These are phyloP conservation scores for Chelonus formosanus DNA, from an alignment of 2,888 invertebrate genomes.

Conservation along the genomic window DNA sequence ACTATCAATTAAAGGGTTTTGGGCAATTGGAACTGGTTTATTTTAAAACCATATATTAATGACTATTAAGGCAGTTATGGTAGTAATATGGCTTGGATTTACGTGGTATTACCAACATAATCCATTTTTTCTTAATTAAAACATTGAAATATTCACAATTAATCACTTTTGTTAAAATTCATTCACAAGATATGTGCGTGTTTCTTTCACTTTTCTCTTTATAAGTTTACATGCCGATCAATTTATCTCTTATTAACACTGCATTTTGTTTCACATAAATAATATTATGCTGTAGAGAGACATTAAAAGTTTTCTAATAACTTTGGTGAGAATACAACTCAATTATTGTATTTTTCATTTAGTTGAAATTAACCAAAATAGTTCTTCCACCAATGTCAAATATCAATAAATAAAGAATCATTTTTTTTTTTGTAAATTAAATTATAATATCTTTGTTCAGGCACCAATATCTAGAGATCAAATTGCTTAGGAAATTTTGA, in stretches of 20 bases:
- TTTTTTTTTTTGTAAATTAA: too few species aligned
- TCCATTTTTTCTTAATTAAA: neutral
- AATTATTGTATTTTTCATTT: too few species aligned
- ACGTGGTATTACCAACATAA: slow-evolving; percentile 1
- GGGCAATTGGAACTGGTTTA: too few species aligned
- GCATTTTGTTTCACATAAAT: too few species aligned
- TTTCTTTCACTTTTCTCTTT: slow-evolving; percentile 26
- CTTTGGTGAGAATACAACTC: too few species aligned
- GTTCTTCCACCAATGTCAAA: too few species aligned
- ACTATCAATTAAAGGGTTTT: too few species aligned
- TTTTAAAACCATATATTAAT: slow-evolving; percentile 34
- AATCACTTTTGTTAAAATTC: slow-evolving; percentile 16
- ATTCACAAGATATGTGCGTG: slow-evolving; percentile 39
- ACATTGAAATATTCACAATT: neutral
- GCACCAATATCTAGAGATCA: neutral
- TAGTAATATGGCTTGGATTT: slow-evolving; percentile 54
- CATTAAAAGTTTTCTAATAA: too few species aligned
- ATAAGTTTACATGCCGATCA: neutral
- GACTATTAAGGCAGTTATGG: slow-evolving; percentile 63
- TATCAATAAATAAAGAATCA: too few species aligned
- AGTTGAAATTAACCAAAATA: too few species aligned
- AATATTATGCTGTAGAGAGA: too few species aligned
- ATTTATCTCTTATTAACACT: too few species aligned
- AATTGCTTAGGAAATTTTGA: neutral
- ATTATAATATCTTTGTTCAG: neutral